A percentile compares a stretch with the other conserved stretches of the same genome.
Evolutionary conservation across 2,888 invertebrate genomes (phyloP).

Genomic region (Thecocarcelia acutangulata): DNA sequence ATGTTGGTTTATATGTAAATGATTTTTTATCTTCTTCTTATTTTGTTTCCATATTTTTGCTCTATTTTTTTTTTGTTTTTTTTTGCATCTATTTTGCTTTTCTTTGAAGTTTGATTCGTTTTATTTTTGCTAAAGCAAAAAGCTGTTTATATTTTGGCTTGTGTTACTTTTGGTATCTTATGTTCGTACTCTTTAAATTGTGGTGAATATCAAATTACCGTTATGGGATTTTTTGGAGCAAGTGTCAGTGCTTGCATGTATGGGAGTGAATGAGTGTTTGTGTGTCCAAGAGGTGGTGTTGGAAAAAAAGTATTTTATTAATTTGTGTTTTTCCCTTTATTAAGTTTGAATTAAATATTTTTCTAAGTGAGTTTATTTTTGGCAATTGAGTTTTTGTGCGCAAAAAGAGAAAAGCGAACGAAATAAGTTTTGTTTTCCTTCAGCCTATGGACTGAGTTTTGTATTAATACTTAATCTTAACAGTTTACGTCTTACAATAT

Average conservation of each 20-base stretch:
- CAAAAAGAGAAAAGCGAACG: neutral
- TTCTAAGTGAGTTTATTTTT: neutral
- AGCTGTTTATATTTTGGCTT: slow-evolving; percentile 44
- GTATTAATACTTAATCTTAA: too few relatives aligned
- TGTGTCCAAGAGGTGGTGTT: neutral
- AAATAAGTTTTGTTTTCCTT: slow-evolving; percentile 26
- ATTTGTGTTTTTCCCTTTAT: slow-evolving; percentile 37
- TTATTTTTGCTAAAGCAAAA: slow-evolving; percentile 43
- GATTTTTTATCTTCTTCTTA: slow-evolving; percentile 27
- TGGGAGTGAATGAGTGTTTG: slow-evolving; percentile 7
- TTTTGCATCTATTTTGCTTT: slow-evolving; percentile 24
- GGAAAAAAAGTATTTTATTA: slow-evolving; percentile 54
- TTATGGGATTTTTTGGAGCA: slow-evolving; percentile 34
- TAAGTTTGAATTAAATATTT: slow-evolving; percentile 9
- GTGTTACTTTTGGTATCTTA: slow-evolving; percentile 14
- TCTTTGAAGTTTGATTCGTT: slow-evolving; percentile 30
- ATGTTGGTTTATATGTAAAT: slow-evolving; percentile 1
- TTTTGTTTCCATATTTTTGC: slow-evolving; percentile 40
- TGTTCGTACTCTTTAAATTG: slow-evolving; percentile 53
- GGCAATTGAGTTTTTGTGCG: slow-evolving; percentile 23
- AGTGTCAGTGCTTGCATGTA: neutral
- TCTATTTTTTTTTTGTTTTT: slow-evolving; percentile 51
- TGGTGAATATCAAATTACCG: slow-evolving; percentile 69
- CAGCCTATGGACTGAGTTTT: neutral
- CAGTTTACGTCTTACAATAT: too few relatives aligned